Evolutionary conservation across 2,888 invertebrate species (phyloP).

Genomic region (Apotomis capreana): DNA sequence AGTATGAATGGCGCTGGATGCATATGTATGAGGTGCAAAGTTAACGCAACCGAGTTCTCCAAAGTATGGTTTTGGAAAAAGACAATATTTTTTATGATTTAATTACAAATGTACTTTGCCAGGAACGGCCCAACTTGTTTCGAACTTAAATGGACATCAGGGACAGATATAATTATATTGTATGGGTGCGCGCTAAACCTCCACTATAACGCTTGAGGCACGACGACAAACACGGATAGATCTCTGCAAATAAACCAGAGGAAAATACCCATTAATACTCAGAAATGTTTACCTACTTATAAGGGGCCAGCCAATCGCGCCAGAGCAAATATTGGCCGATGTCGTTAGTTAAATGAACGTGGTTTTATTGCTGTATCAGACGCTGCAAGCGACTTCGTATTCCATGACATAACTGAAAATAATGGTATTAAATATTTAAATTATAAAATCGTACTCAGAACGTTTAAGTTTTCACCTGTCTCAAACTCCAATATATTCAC

Average conservation of each 20-base stretch:
- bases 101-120: no score
- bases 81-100: no score
- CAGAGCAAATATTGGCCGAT: constrained; percentile 24
- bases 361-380: background rate
- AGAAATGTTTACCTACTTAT: constrained; percentile 35
- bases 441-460: no score
- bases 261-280: constrained; percentile 48
- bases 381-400: no score
- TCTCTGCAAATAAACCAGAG: constrained; percentile 54
- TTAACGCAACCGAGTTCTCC: no score
- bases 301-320: constrained; percentile 19
- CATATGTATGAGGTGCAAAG: no score
- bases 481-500: background rate
- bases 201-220: constrained; percentile 53
- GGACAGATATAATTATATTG: background rate
- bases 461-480: background rate
- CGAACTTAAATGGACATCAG: no score
- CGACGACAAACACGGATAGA: constrained; percentile 62
- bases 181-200: constrained; percentile 54
- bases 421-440: no score
- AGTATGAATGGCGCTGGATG: no score
- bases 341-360: constrained; percentile 14
- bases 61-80: no score
- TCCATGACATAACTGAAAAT: no score
- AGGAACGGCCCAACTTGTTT: no score